Base-by-base conservation (phyloP, 2,113 vertebrate genomes). In the Typhlomys cinereus region DNA sequence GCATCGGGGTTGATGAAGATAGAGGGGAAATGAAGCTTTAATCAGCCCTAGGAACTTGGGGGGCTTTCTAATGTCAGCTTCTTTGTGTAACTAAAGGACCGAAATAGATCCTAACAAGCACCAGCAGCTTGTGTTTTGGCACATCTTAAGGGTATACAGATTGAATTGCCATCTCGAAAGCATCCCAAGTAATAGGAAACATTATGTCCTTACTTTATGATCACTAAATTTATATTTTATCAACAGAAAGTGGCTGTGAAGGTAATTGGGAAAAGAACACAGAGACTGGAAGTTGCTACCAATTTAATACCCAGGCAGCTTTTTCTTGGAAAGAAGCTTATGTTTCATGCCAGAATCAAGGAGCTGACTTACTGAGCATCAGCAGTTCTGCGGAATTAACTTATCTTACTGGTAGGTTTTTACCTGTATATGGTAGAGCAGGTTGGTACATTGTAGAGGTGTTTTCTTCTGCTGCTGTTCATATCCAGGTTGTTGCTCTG, bases 251-350 rank as follows among this genome's bases (percentile, higher is more conserved):
- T 80, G 99, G 98, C 20, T 99, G 99, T 97, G 95, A 96, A 82
- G 96, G 94, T 94, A 96, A 98, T 34, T 99, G 99, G 97, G 96
- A 97, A 20, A 97, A 76, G 27, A 93, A 98, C 15, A 97, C 96
- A 7, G 95, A 95, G 5, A 95, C 82, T 95, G 98, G 98, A 81
- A 98, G 94, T 89, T 99, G 99, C 97, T 99, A 99, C 96, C 98
- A 99, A 94, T 98, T 99, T 97, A 99, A 99, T 84, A 98, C 98
- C 14, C 96, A 96, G 54, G 98, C 98, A 13, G 83, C 98, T 29
- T 98, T 99, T 94, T 98, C 98, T 89, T 99, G 99, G 99, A 98
- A 99, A 8, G 98, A 99, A 96, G 99, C 99, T 52, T 97, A 99
- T 82, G 88, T 99, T 94, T 99, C 99, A 0, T 99, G 99, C 97